phyloP scores from a whole-genome alignment of 1,140 invertebrate species.

The Myzus persicae region DNA sequence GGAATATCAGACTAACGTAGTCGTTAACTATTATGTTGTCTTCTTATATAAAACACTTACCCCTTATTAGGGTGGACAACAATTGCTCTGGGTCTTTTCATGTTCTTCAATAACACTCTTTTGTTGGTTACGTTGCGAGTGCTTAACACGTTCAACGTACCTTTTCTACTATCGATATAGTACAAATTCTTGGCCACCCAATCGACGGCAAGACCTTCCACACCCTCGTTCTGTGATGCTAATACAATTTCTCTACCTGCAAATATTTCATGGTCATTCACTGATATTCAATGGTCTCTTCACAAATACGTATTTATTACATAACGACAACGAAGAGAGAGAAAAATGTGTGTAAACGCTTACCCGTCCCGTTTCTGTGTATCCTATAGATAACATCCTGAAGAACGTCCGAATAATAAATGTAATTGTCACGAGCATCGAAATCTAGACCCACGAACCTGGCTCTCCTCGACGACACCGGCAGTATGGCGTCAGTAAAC shows the following conservation, averaged over 20 bases:
- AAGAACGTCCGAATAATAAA: conserved; percentile 97
- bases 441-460: conserved; percentile 98
- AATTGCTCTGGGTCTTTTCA: conserved; percentile 92
- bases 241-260: conserved; percentile 86
- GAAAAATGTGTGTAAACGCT: neutral
- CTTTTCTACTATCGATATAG: conserved; percentile 96
- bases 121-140: conserved; percentile 85
- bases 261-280: conserved; percentile 38
- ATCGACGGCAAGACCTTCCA: conserved; percentile 95
- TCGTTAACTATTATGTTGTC: neutral
- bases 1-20: neutral
- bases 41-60: conserved; percentile 62
- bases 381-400: conserved; percentile 95
- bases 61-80: conserved; percentile 96
- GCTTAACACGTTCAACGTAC: conserved; percentile 92
- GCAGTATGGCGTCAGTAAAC: conserved; percentile 92
- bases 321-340: neutral
- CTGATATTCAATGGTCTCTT: neutral
- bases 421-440: conserved; percentile 88
- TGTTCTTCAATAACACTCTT: conserved; percentile 83
- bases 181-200: conserved; percentile 98
- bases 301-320: neutral
- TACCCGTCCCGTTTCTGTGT: conserved; percentile 84
- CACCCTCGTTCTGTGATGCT: conserved; percentile 95
- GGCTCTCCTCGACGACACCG: conserved; percentile 87